Percentiles rank a stretch among this genome's conserved stretches.
Conservation (phyloP, 2,113 vertebrate genomes). For the Microcebus lehilahytsara region DNA sequence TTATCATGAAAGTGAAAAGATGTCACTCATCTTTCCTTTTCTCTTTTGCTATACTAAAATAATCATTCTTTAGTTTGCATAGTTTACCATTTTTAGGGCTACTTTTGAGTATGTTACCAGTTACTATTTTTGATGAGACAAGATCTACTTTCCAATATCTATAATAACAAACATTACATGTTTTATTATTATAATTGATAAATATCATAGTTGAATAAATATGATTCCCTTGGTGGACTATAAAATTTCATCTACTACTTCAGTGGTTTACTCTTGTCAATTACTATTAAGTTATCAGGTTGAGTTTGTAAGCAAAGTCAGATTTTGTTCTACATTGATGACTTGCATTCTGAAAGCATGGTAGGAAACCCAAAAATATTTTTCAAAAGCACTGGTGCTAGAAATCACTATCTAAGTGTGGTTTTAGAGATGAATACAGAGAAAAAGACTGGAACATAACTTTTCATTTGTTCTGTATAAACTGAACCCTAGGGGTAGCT, state of each 20-base stretch:
- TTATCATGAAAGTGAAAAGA: slow-evolving; percentile 27
- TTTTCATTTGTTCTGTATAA: slow-evolving; percentile 41
- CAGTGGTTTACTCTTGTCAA: neutral
- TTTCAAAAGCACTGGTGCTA: neutral
- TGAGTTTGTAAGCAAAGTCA: neutral
- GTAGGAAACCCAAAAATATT: neutral
- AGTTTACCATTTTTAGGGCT: neutral
- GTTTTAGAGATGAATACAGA: slow-evolving; percentile 25
- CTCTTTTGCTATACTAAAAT: neutral
- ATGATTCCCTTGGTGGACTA: neutral
- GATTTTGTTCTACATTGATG: neutral
- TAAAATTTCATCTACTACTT: neutral
- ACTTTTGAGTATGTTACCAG: neutral
- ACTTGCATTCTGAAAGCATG: neutral
- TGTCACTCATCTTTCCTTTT: slow-evolving; percentile 5
- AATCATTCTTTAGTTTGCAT: neutral
- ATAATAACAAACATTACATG: neutral
- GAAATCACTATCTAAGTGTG: slow-evolving; percentile 5
- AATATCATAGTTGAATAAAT: neutral
- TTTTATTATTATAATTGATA: neutral
- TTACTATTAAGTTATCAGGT: neutral
- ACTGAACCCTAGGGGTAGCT: neutral
- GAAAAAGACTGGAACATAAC: neutral
- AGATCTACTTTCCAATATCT: neutral
- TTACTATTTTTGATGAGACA: neutral